Percentiles rank a stretch among this genome's conserved stretches.
Evolutionary conservation across 1,140 invertebrate species (phyloP).

Genomic region (Galendromus occidentalis): DNA sequence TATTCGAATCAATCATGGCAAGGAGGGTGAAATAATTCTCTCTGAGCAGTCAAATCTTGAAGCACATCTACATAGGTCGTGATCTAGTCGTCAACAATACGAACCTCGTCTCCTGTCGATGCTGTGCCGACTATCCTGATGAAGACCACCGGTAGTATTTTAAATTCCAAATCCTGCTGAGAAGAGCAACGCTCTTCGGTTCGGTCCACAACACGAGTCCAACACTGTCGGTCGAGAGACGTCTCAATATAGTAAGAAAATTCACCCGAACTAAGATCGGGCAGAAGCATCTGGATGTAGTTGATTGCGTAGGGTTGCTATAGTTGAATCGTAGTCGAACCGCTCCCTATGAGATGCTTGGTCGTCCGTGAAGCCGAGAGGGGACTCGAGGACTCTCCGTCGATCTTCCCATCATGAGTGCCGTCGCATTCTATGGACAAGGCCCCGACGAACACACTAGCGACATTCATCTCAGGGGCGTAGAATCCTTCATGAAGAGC

Average conservation of each 20-base stretch:
- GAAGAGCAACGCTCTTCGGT: constrained; percentile 74
- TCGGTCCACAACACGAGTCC: constrained; percentile 78
- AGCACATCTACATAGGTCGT: too few species aligned
- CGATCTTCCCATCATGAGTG: constrained; percentile 38
- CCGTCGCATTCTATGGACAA: constrained; percentile 45
- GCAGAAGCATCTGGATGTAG: constrained; percentile 86
- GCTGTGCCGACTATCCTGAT: constrained; percentile 76
- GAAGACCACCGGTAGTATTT: constrained; percentile 58
- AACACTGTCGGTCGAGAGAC: constrained; percentile 84
- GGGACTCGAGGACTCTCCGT: constrained; percentile 28
- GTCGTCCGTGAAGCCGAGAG: constrained; percentile 98
- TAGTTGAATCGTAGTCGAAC: constrained; percentile 78
- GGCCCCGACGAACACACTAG: constrained; percentile 64
- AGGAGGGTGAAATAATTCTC: too few species aligned
- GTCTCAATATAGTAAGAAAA: constrained; percentile 94
- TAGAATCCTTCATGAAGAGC: constrained; percentile 36
- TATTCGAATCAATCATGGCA: too few species aligned
- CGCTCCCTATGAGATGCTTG: constrained; percentile 90
- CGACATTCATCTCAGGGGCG: constrained; percentile 71
- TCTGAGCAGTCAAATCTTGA: too few species aligned
- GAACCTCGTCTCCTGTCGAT: constrained; percentile 86
- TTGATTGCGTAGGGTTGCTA: constrained; percentile 85
- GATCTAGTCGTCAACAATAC: constrained; percentile 83
- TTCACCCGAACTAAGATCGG: constrained; percentile 57
- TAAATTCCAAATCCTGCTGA: constrained; percentile 88